These are phyloP conservation scores for Peromyscus aztecus DNA, from an alignment of 2,797 vertebrate species.

Conservation along the genomic window DNA sequence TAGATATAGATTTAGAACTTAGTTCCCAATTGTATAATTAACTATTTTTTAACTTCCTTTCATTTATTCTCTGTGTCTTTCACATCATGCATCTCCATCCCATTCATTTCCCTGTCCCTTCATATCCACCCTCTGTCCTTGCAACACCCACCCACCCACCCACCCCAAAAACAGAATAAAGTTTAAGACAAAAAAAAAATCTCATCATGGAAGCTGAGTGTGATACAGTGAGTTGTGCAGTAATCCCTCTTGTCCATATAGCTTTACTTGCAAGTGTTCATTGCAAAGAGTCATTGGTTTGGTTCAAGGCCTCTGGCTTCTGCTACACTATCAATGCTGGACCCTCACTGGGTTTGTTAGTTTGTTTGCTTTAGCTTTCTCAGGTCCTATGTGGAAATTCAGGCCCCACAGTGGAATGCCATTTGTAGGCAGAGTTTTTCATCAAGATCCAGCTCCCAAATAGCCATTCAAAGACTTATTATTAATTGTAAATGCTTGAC, in stretches of 20 bases:
- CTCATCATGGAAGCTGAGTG: neutral
- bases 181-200: neutral
- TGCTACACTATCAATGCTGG: too few species aligned
- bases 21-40: neutral
- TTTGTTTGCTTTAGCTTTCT: too few species aligned
- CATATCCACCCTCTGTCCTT: neutral
- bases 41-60: neutral
- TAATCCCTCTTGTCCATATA: neutral
- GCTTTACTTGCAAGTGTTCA: neutral
- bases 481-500: too few species aligned
- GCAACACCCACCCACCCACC: neutral
- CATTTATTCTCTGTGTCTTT: neutral
- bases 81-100: neutral
- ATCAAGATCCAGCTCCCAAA: too few species aligned
- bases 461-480: too few species aligned
- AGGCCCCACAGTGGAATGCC: too few species aligned
- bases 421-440: too few species aligned
- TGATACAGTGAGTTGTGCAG: neutral
- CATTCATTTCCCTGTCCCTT: neutral
- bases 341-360: too few species aligned
- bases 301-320: too few species aligned
- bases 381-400: too few species aligned
- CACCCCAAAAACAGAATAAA: neutral
- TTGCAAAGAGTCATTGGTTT: neutral
- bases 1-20: neutral